phyloP scores from a whole-genome alignment of 2,113 vertebrate genomes.

The Clarias macrocephalus region DNA sequence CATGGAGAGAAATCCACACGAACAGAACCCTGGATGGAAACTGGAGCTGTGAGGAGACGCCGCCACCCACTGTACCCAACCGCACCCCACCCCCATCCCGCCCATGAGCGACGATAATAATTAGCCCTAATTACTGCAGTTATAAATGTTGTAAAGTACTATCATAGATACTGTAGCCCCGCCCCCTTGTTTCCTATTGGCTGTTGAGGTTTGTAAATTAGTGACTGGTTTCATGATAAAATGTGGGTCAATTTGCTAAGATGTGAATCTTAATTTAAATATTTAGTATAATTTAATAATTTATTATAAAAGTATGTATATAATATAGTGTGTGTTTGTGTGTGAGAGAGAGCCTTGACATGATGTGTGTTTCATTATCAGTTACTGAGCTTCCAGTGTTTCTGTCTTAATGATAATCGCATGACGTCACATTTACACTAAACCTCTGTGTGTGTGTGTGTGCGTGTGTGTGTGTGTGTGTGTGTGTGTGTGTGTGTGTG shows the following conservation, averaged over 20 bases:
- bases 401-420: background rate
- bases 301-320: background rate
- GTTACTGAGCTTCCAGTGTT: slow-evolving; percentile 34
- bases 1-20: background rate
- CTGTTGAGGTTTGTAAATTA: background rate
- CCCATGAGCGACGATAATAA: background rate
- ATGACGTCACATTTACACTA: slow-evolving; percentile 39
- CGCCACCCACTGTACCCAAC: background rate
- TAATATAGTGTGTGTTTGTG: background rate
- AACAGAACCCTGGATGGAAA: background rate
- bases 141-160: background rate
- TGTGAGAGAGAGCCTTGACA: slow-evolving; percentile 51
- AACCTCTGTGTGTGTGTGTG: slow-evolving; percentile 12
- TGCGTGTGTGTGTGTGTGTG: no score
- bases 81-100: background rate
- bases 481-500: background rate
- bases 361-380: slow-evolving; percentile 45
- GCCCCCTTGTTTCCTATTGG: background rate
- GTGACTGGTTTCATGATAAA: background rate
- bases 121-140: background rate
- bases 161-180: background rate
- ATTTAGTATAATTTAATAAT: background rate
- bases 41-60: background rate
- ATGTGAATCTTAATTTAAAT: background rate
- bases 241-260: background rate